Percentiles rank a stretch among this genome's conserved stretches.
Evolutionary conservation across 2,888 invertebrate genomes (phyloP).

Genomic region (Oscheius myriophilus): DNA sequence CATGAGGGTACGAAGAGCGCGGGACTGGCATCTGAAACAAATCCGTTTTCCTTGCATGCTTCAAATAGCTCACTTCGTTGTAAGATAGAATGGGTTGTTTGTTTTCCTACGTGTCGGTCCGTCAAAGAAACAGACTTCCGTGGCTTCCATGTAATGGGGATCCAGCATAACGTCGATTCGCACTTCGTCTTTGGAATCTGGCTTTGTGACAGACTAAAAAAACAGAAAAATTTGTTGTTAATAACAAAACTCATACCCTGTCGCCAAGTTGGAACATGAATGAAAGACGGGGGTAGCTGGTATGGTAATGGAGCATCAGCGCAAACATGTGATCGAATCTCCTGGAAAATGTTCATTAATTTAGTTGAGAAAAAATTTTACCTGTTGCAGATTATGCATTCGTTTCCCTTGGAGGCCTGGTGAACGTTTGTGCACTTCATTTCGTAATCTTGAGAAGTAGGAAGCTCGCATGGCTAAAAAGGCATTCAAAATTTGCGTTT

Average conservation of each 20-base stretch:
- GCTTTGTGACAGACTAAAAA: neutral
- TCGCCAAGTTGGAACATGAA: slow-evolving; percentile 12
- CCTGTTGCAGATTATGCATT: slow-evolving; percentile 19
- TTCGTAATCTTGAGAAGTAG: neutral
- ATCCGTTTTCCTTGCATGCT: too few relatives aligned
- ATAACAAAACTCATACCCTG: slow-evolving; percentile 9
- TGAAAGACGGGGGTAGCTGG: slow-evolving; percentile 23
- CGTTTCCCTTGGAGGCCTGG: neutral
- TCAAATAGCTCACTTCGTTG: slow-evolving; percentile 1
- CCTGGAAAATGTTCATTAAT: neutral
- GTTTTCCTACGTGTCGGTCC: neutral
- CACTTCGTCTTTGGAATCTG: neutral
- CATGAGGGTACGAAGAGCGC: neutral
- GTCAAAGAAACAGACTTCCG: neutral
- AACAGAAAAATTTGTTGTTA: neutral
- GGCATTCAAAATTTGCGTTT: neutral
- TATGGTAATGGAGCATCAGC: slow-evolving; percentile 31
- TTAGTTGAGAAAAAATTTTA: neutral
- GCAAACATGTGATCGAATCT: slow-evolving; percentile 4
- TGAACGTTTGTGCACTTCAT: neutral
- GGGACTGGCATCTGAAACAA: neutral
- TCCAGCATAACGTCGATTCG: slow-evolving; percentile 16
- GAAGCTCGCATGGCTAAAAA: neutral
- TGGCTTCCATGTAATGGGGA: slow-evolving; percentile 2
- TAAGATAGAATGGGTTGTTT: neutral